These are phyloP conservation scores for Drosophila insularis DNA, from an alignment of 1,140 invertebrate species.

Conservation along the genomic window DNA sequence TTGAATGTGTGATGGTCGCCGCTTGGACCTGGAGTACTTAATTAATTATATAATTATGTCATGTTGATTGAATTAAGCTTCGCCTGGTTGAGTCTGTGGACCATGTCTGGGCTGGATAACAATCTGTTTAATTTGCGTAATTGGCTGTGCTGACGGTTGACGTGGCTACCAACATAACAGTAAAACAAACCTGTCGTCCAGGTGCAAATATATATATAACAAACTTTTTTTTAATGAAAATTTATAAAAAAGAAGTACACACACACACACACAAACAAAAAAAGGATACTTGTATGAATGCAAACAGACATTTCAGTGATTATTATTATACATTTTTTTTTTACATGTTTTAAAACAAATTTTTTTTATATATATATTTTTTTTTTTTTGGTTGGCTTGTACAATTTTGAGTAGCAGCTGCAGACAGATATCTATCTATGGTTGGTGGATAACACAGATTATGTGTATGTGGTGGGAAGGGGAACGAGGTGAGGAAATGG, in stretches of 20 bases:
- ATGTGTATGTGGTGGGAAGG: neutral
- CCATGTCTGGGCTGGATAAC: slow-evolving; percentile 68
- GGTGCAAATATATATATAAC: slow-evolving; percentile 38
- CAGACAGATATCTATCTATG: slow-evolving; percentile 15
- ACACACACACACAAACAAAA: slow-evolving; percentile 10
- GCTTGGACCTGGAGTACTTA: slow-evolving; percentile 41
- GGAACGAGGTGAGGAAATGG: neutral
- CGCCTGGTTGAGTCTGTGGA: slow-evolving; percentile 30
- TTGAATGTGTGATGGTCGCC: slow-evolving; percentile 85
- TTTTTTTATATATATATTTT: too few species aligned
- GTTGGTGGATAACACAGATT: slow-evolving; percentile 7
- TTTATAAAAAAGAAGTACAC: slow-evolving; percentile 51
- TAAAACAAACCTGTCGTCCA: slow-evolving; percentile 20
- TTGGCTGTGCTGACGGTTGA: slow-evolving; percentile 73
- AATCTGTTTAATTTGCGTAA: slow-evolving; percentile 80
- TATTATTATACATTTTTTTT: slow-evolving; percentile 33
- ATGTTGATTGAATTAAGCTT: slow-evolving; percentile 67
- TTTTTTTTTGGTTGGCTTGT: slow-evolving; percentile 13
- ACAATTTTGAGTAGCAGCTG: slow-evolving; percentile 18
- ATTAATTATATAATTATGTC: slow-evolving; percentile 80
- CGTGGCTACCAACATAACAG: slow-evolving; percentile 53
- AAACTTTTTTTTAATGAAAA: slow-evolving; percentile 52
- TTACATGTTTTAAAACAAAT: too few species aligned
- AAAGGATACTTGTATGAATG: slow-evolving; percentile 15
- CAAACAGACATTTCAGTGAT: slow-evolving; percentile 23